These are phyloP conservation scores for Discoglossus pictus DNA, from an alignment of 2,797 vertebrate genomes.

Conservation along the genomic window DNA sequence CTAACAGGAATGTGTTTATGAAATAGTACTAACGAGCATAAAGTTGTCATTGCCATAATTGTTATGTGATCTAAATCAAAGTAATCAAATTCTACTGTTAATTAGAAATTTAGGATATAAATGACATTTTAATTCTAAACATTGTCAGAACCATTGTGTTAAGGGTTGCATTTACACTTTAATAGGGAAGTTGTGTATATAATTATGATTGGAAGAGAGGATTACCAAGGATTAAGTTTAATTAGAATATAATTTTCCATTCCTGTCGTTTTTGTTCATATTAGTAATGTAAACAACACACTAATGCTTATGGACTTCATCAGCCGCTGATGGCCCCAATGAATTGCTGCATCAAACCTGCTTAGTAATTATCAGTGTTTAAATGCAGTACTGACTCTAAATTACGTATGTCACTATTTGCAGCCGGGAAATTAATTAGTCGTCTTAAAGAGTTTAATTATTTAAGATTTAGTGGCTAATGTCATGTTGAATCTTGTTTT, in stretches of 20 bases:
- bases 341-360: slow-evolving; percentile 52
- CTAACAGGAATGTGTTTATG: no score
- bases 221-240: slow-evolving; percentile 58
- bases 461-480: slow-evolving; percentile 44
- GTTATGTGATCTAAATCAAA: slow-evolving; percentile 39
- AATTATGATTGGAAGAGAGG: slow-evolving; percentile 43
- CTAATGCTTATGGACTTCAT: slow-evolving; percentile 56
- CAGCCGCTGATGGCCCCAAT: slow-evolving; percentile 55
- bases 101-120: slow-evolving; percentile 22
- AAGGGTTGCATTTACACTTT: slow-evolving; percentile 28
- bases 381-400: slow-evolving; percentile 51
- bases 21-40: no score
- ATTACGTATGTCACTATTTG: slow-evolving; percentile 41
- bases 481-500: slow-evolving; percentile 34
- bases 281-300: slow-evolving; percentile 57
- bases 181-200: slow-evolving; percentile 53
- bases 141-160: slow-evolving; percentile 41
- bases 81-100: slow-evolving; percentile 24
- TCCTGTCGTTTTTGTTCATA: slow-evolving; percentile 58
- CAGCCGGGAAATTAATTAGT: slow-evolving; percentile 50
- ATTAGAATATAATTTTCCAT: slow-evolving; percentile 60
- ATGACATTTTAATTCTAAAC: slow-evolving; percentile 52
- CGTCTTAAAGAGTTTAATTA: slow-evolving; percentile 54
- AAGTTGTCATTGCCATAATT: neutral
- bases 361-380: slow-evolving; percentile 54